A percentile compares a stretch with the other conserved stretches of the same genome.
Evolutionary conservation across 2,113 vertebrate species (phyloP).

Genomic region (Sebastes fasciatus): DNA sequence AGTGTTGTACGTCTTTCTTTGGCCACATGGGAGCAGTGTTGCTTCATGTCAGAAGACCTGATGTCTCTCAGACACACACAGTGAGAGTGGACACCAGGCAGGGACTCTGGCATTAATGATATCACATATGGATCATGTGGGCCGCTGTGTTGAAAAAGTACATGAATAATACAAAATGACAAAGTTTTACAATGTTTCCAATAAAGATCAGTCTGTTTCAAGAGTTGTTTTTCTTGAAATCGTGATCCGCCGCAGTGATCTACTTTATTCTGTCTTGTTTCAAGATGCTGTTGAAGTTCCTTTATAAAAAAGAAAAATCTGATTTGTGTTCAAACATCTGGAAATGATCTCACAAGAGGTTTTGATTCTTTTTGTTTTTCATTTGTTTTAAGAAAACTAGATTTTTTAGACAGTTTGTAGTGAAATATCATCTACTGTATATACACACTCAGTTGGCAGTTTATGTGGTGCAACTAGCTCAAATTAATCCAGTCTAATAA

Average conservation of each 20-base stretch:
- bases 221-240: background rate
- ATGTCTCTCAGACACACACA: background rate
- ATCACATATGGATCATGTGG: background rate
- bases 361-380: background rate
- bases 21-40: slow-evolving; percentile 51
- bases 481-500: background rate
- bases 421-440: background rate
- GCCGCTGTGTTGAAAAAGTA: background rate
- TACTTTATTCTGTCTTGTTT: background rate
- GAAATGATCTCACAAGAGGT: background rate
- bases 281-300: no score
- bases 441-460: background rate
- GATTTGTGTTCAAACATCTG: background rate
- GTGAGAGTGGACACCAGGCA: background rate
- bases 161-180: background rate
- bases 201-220: background rate
- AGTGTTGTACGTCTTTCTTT: background rate
- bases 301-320: background rate
- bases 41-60: background rate
- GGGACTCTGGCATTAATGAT: background rate
- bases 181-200: background rate
- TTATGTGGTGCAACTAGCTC: no score
- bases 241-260: no score
- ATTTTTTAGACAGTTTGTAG: background rate
- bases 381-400: background rate